These are phyloP conservation scores for Myotis davidii DNA, from an alignment of 2,113 vertebrate species.

Conservation along the genomic window DNA sequence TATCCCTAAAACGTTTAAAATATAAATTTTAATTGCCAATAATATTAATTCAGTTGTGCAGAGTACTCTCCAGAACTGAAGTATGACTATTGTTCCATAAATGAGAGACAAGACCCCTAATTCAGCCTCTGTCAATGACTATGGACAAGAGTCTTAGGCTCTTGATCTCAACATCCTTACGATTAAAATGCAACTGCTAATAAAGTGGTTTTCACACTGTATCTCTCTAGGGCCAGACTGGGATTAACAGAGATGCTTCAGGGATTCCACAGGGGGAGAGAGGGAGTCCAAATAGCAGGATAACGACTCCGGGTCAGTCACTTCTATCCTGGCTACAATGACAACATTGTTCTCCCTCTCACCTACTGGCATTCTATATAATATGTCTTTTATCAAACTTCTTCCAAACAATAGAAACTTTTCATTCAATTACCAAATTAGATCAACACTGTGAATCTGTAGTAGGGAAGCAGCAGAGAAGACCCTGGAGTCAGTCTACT, in stretches of 20 bases:
- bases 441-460: not conserved
- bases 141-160: not conserved
- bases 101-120: not conserved
- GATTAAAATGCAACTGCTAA: not conserved
- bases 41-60: not conserved
- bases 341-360: not conserved
- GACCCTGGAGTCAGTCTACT: not conserved
- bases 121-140: not conserved
- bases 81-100: not conserved
- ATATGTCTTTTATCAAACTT: not conserved
- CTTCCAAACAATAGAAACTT: not conserved
- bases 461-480: conserved; percentile 7
- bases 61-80: not conserved
- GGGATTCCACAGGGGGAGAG: not conserved
- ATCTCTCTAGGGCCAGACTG: not conserved
- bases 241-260: not conserved
- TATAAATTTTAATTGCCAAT: not conserved
- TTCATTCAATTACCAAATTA: not conserved
- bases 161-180: not conserved
- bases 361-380: not conserved
- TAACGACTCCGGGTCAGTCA: not conserved
- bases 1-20: not conserved
- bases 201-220: not conserved
- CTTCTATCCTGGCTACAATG: not conserved
- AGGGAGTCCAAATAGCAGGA: not conserved